Evolutionary conservation across 2,113 vertebrate genomes (phyloP).

Genomic region (Miniopterus natalensis): DNA sequence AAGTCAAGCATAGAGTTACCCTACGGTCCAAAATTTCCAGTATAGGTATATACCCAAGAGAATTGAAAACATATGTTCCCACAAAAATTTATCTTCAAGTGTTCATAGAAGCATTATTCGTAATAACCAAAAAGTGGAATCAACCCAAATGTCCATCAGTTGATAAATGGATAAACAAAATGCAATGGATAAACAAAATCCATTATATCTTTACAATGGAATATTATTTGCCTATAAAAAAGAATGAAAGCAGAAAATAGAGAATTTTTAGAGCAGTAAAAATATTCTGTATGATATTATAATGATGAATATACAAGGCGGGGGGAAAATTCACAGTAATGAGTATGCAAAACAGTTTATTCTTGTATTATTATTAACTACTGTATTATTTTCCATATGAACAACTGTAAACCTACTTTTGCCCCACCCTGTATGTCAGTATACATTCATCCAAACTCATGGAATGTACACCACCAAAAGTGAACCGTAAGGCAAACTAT

Average conservation of each 20-base stretch:
- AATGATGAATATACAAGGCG: neutral
- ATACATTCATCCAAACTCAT: neutral
- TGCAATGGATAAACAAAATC: too few relatives aligned
- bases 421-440: neutral
- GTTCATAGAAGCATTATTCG: neutral
- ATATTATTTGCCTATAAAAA: slow-evolving; percentile 25
- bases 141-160: neutral
- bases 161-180: slow-evolving; percentile 36
- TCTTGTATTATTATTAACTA: neutral
- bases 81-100: slow-evolving; percentile 18
- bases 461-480: neutral
- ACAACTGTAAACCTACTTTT: neutral
- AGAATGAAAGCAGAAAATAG: neutral
- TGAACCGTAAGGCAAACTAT: neutral
- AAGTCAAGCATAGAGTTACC: neutral
- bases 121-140: neutral
- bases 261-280: neutral
- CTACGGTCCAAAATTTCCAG: neutral
- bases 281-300: neutral
- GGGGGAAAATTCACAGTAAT: neutral
- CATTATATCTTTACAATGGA: neutral
- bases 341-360: neutral
- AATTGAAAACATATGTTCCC: slow-evolving; percentile 9
- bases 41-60: neutral
- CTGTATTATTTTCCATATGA: neutral